phyloP scores from a whole-genome alignment of 2,797 vertebrate species.

The Helostoma temminkii region DNA sequence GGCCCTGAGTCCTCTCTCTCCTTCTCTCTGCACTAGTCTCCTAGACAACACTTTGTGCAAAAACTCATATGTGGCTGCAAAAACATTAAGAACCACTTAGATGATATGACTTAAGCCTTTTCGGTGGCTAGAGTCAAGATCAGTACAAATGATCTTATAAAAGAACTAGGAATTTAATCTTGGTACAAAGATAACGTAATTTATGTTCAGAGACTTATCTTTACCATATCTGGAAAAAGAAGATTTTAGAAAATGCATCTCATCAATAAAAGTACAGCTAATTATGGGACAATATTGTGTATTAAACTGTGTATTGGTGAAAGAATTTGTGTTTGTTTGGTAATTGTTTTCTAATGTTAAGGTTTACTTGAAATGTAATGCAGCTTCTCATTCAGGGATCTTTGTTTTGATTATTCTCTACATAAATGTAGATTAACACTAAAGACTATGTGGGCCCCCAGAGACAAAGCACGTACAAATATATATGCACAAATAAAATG shows the following conservation, averaged over 20 bases:
- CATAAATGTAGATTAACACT: no score
- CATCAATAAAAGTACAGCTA: background rate
- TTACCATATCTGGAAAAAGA: background rate
- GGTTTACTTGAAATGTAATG: no score
- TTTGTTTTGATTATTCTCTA: no score
- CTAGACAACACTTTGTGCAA: constrained; percentile 52
- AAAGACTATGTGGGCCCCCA: no score
- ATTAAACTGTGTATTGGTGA: background rate
- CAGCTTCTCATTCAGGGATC: no score
- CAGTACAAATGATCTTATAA: constrained; percentile 21
- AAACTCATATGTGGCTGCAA: constrained; percentile 46
- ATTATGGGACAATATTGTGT: constrained; percentile 1
- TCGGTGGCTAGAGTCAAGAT: constrained; percentile 58
- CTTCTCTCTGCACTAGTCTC: constrained; percentile 41
- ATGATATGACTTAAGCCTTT: constrained; percentile 61
- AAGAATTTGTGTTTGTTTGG: no score
- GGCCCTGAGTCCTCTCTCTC: constrained; percentile 17
- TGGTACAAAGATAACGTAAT: background rate
- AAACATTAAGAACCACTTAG: constrained; percentile 55
- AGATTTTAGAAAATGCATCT: background rate
- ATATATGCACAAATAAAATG: no score
- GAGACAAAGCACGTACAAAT: no score
- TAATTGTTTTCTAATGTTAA: no score
- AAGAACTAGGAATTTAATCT: constrained; percentile 20
- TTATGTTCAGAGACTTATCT: background rate